These are phyloP conservation scores for Camponotus fellah DNA, from an alignment of 2,888 invertebrate species.

Conservation along the genomic window DNA sequence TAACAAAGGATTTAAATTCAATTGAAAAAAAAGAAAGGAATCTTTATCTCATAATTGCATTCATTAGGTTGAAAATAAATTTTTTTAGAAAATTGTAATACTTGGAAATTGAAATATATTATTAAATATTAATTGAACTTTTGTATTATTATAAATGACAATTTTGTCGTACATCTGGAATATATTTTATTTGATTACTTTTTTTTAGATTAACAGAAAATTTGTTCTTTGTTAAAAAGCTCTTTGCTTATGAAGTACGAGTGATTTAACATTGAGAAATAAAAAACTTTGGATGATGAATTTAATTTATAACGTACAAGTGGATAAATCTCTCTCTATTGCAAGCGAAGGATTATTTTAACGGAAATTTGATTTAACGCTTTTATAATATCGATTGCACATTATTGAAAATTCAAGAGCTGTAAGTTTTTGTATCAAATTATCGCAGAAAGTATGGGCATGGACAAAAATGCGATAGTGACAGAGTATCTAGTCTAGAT, in stretches of 20 bases:
- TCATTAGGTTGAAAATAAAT: background rate
- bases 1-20: background rate
- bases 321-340: slow-evolving; percentile 34
- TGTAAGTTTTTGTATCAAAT: background rate
- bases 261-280: slow-evolving; percentile 22
- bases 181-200: slow-evolving; percentile 25
- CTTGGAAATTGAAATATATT: background rate
- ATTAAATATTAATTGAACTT: background rate
- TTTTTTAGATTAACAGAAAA: background rate
- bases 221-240: background rate
- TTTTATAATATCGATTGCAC: slow-evolving; percentile 20
- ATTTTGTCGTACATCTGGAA: background rate
- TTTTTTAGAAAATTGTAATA: background rate
- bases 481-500: background rate
- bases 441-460: slow-evolving; percentile 8
- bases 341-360: background rate
- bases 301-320: background rate
- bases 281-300: slow-evolving; percentile 24
- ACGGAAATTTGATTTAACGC: slow-evolving; percentile 20
- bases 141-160: background rate
- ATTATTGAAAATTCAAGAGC: slow-evolving; percentile 6
- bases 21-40: background rate
- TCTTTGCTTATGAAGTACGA: background rate
- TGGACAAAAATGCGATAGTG: background rate
- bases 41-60: background rate